Evolutionary conservation across 2,113 vertebrate genomes (phyloP), one percentile per base, ranked within the genome.

Genomic region (Fregetta grallaria): DNA sequence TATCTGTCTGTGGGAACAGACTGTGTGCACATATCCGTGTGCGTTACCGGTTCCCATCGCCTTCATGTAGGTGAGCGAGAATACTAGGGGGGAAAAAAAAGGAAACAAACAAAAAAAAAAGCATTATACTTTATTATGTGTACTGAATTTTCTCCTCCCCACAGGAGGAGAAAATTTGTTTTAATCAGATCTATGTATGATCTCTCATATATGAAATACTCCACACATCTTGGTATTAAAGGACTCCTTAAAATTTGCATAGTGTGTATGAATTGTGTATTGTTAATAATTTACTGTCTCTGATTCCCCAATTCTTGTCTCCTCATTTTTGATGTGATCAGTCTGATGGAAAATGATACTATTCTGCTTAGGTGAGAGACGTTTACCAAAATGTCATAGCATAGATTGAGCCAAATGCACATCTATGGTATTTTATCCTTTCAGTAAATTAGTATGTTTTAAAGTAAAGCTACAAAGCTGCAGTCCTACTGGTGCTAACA

Each of bases 21-120:
- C 52, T 26, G 12, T 86, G 36, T 90, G 68, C 9, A 1, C 11
- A 13, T 34, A 40, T 29, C 73, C 4, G 1, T 9, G 8, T 4
- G 3, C 30, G 20, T 15, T 21, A 3, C 30, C 1, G 2, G 14
- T 61, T 20, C 32, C 4, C 17, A 2, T 17, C 45, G 1, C 52
- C 52, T 42, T 36, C 14, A 0, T 1, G 3, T 9, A 10, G 14
- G 7, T 63, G 56, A 74, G n/a, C 45, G 68, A 29, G 61, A 90
- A 53, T 40, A 7, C 29, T 12, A 23, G 7, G 15, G 3, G 2
- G 32, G n/a, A n/a, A 34, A 14, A 0, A 11, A 13, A 3, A 7
- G 38, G 38, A 38, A 38, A 38, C 38, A 1, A 2, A 8, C 34
- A 81, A 77, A 36, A 79, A n/a, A 81, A 83, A 38, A 75, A 6